phyloP scores from a whole-genome alignment of 2,888 invertebrate genomes.

The Netelia melanura region DNA sequence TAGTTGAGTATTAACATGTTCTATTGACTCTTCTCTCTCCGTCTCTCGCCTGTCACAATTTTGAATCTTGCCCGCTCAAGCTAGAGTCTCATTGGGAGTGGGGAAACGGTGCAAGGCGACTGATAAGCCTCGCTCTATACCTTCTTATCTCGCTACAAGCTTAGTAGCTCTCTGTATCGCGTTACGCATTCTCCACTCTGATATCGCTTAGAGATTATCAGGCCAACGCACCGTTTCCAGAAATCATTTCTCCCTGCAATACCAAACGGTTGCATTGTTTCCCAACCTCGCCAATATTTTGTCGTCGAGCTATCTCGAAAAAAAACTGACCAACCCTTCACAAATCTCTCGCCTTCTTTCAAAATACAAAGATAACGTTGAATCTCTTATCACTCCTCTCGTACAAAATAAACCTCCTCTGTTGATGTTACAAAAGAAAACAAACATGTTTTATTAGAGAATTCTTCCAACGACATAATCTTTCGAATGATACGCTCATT shows the following conservation, averaged over 20 bases:
- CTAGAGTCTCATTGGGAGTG: background rate
- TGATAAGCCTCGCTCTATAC: slow-evolving; percentile 32
- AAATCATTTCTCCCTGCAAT: slow-evolving; percentile 14
- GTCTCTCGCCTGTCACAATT: slow-evolving; percentile 1
- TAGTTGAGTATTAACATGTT: slow-evolving; percentile 25
- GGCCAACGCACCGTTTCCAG: background rate
- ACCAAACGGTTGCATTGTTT: slow-evolving; percentile 1
- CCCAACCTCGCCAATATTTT: background rate
- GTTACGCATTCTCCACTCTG: slow-evolving; percentile 3
- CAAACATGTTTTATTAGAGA: background rate
- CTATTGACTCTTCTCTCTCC: slow-evolving; percentile 24
- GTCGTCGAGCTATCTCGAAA: background rate
- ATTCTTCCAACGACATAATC: too few relatives aligned
- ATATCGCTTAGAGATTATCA: slow-evolving; percentile 35
- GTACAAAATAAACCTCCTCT: background rate
- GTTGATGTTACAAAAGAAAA: background rate
- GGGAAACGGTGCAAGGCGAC: slow-evolving; percentile 9
- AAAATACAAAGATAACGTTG: slow-evolving; percentile 7
- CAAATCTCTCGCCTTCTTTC: background rate
- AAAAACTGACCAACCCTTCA: background rate
- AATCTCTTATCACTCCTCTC: background rate
- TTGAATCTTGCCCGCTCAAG: slow-evolving; percentile 2
- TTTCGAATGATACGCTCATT: too few relatives aligned
- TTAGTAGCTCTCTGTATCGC: background rate
- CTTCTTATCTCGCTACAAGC: slow-evolving; percentile 29